A percentile compares a stretch with the other conserved stretches of the same genome.
Conservation (phyloP, 2,888 invertebrate genomes). For the Microctonus brassicae region DNA sequence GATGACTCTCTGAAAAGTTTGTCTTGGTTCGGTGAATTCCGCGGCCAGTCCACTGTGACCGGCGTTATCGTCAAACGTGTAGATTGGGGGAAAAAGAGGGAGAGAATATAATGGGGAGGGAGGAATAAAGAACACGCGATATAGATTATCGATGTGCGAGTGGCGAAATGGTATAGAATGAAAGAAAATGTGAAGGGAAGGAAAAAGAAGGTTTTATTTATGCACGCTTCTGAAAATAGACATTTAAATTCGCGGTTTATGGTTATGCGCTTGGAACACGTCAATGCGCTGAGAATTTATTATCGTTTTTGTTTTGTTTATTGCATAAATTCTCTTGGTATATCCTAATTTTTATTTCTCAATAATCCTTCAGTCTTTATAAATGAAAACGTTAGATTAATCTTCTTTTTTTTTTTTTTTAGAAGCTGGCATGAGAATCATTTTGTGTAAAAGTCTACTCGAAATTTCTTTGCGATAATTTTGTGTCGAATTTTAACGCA, state of each 20-base stretch:
- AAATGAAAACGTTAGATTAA: background rate
- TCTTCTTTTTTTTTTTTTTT: background rate
- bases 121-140: constrained; percentile 5
- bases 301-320: background rate
- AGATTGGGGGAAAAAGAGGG: background rate
- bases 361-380: background rate
- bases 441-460: no score
- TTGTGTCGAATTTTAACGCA: no score
- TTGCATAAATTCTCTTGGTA: background rate
- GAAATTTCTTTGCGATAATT: no score
- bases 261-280: constrained; percentile 28
- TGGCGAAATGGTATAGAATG: background rate
- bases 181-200: background rate
- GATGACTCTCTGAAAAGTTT: constrained; percentile 44
- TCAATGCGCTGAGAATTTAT: constrained; percentile 16
- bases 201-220: constrained; percentile 25
- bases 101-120: background rate
- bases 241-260: constrained; percentile 35
- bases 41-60: constrained; percentile 43
- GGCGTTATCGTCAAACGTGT: background rate
- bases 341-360: background rate
- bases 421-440: no score
- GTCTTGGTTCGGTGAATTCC: constrained; percentile 32
- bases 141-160: background rate
- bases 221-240: constrained; percentile 18